Evolutionary conservation across 2,113 vertebrate genomes (phyloP), one percentile per base, ranked within the genome.

Genomic region (Lepidothrix coronata): DNA sequence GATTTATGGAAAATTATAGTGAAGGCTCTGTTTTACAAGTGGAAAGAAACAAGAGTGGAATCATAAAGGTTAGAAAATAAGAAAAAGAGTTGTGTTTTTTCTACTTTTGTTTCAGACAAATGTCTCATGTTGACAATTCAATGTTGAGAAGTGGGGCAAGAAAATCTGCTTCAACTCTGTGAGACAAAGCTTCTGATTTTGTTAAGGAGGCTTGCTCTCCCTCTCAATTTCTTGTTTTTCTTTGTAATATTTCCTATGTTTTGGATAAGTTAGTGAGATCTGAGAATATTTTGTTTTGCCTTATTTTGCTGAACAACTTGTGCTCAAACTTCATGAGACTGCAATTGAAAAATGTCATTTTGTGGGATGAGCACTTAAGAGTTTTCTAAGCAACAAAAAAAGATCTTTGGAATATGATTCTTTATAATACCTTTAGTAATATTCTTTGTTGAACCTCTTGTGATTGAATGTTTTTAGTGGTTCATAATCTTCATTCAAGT

Each of bases 201-300:
- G 2, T 75, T 89, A 76, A 76, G 3, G 0, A 49, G 41, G 35
- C 28, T 85, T 67, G 16, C 39, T 24, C 35, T 86, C 51, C 17
- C 15, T 89, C 49, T 80, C 63, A 68, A 7, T 62, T 93, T 51
- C 78, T 93, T 96, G 67, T 85, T 93, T 96, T 89, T 70, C 67
- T 96, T 94, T 66, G 82, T 48, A 90, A 77, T 94, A 62, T 83
- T 93, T 95, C 63, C 72, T 80, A 31, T 94, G 79, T 92, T 97
- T 95, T 92, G 63, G 63, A 62, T 86, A 84, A 67, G 83, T 85
- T 85, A 44, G 61, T 57, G 74, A 78, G 63, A 83, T 83, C 46
- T 93, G 85, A 79, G 75, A 90, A 46, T 96, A 79, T 76, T 95
- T 91, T 92, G 65, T 7, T 87, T 88, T 90, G 44, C 25, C 20